phyloP scores from a whole-genome alignment of 1,140 invertebrate genomes.

The Megathymus violae region DNA sequence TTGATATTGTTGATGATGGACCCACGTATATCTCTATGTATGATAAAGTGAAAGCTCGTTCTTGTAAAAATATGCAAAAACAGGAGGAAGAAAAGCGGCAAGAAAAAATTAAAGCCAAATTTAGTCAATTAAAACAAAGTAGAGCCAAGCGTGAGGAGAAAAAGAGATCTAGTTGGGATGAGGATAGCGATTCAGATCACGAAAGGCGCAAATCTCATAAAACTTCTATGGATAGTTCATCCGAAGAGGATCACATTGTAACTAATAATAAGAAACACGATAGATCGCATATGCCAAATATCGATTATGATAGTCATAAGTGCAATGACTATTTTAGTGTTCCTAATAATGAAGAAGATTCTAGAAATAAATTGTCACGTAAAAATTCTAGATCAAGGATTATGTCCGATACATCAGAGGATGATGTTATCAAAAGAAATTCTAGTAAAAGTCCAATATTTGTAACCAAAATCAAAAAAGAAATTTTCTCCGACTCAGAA shows the following conservation, averaged over 20 bases:
- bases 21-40: conserved; percentile 98
- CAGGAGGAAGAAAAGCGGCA: conserved; percentile 94
- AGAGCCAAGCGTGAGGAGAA: conserved; percentile 93
- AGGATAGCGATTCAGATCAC: conserved; percentile 88
- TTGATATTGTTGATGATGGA: conserved; percentile 95
- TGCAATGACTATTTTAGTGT: conserved; percentile 66
- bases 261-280: conserved; percentile 67
- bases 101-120: conserved; percentile 94
- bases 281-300: conserved; percentile 76
- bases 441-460: conserved; percentile 73
- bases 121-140: conserved; percentile 94
- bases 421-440: conserved; percentile 74
- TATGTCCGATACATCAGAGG: conserved; percentile 85
- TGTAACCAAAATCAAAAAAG: conserved; percentile 65
- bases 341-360: conserved; percentile 70
- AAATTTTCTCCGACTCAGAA: conserved; percentile 81
- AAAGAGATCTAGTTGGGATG: conserved; percentile 94
- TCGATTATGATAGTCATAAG: conserved; percentile 72
- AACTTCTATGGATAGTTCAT: conserved; percentile 83
- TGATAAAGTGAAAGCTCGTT: conserved; percentile 98
- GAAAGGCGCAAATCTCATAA: conserved; percentile 78
- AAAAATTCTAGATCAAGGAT: conserved; percentile 85
- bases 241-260: conserved; percentile 83
- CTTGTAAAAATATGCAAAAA: conserved; percentile 96
- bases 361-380: conserved; percentile 77